Base-by-base conservation (phyloP, 2,888 invertebrate species). In the Mamestra brassicae region DNA sequence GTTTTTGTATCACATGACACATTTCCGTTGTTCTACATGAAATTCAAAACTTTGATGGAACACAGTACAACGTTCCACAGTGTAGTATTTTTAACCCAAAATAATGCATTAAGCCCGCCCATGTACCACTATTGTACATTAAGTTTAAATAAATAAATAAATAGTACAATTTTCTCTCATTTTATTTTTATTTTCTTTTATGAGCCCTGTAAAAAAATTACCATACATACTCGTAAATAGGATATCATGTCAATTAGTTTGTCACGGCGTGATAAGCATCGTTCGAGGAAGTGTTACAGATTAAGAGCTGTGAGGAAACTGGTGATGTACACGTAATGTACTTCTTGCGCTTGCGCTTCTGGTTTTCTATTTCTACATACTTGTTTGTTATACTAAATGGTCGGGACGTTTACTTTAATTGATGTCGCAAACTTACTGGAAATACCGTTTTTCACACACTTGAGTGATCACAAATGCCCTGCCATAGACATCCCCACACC, bases 181-280 rank as follows among this genome's bases (percentile, higher is more conserved):
- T 50, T 8, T 0, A 11, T 55, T 38, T 38, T 26, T 54, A 76
- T 42, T 54, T 54, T 34, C 2, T 26, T 71, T 60, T 55, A 50
- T 11, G 17, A 76, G 13, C 42, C n/a, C 38, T 36, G 26, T 72
- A 68, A 61, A 71, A 38, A 71, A 58, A 70, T 76, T 74, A 62
- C 36, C 64, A 77, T 72, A 55, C 38, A 7, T 36, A 54, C 4
- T 42, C 38, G n/a, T 74, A 62, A 73, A 60, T 76, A 50, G 73
- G 78, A 58, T 83, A 79, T 70, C 62, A 52, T 80, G 70, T 80
- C 78, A 76, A 82, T 82, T 76, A 77, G 57, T 64, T 57, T 52
- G 66, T 57, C 78, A 84, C 80, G 86, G 69, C 60, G 38, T 72
- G 86, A 88, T 88, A 75, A 88, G 76, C 85, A 89, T 88, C 89